Percentiles rank a stretch among this genome's conserved stretches.
phyloP scores from a whole-genome alignment of 2,113 vertebrate genomes.

The Notarius lentiginosus region DNA sequence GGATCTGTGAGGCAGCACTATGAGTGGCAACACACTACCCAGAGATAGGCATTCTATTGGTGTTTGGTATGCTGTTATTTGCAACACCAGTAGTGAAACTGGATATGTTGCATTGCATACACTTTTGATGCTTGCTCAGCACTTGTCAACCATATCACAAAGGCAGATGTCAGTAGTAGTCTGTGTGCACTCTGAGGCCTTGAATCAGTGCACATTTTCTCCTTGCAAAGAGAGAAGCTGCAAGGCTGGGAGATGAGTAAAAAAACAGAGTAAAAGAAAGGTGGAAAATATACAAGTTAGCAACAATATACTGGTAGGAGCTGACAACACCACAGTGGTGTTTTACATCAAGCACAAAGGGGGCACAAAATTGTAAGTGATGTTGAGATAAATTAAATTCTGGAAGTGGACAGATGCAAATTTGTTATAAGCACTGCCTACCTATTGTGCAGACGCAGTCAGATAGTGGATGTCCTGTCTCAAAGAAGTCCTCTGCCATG shows the following conservation, averaged over 20 bases:
- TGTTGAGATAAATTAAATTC: not conserved
- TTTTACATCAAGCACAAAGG: not conserved
- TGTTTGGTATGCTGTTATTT: not conserved
- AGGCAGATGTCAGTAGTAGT: not conserved
- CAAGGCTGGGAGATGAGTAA: not conserved
- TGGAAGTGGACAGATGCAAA: not conserved
- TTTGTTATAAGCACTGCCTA: not conserved
- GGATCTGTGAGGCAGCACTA: not conserved
- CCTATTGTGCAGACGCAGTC: not conserved
- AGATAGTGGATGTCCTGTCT: not conserved
- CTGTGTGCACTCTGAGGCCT: not conserved
- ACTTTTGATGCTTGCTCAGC: not conserved
- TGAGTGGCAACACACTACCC: not conserved
- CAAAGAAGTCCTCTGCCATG: no score
- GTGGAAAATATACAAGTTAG: not conserved
- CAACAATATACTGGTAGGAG: not conserved
- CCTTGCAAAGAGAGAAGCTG: not conserved
- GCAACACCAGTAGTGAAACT: not conserved
- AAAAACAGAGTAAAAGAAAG: not conserved
- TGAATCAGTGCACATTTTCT: not conserved
- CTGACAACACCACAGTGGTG: not conserved
- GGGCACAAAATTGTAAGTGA: not conserved
- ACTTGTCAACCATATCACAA: not conserved
- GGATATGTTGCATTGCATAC: not conserved
- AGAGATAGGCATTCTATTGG: not conserved